These are phyloP conservation scores for Megaceryle torquata DNA, from an alignment of 2,113 vertebrate genomes.

Conservation along the genomic window DNA sequence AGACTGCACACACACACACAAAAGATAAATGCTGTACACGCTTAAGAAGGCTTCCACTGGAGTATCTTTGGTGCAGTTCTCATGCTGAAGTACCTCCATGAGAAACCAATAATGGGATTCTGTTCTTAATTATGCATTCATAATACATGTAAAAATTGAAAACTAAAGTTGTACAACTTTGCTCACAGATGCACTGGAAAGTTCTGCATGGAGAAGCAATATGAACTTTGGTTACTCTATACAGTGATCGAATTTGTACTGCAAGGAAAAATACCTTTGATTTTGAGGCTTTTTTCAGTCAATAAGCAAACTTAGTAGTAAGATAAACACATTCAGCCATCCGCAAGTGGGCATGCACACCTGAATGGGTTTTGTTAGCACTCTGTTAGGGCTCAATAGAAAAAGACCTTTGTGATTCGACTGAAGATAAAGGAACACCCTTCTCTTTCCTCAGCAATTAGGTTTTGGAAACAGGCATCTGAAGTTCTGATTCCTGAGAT, in stretches of 20 bases:
- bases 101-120: background rate
- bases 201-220: background rate
- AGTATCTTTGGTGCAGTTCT: background rate
- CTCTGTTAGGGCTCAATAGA: background rate
- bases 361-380: background rate
- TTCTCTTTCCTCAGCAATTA: background rate
- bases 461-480: background rate
- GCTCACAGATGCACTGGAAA: background rate
- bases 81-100: background rate
- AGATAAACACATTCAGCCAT: background rate
- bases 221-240: background rate
- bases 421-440: background rate
- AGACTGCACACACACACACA: background rate
- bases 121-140: background rate
- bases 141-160: background rate
- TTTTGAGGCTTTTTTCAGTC: background rate
- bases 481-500: background rate
- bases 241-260: rapidly evolving
- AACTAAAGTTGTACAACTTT: background rate
- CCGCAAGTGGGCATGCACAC: background rate
- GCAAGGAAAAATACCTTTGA: background rate
- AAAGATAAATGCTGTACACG: background rate
- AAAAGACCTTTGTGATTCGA: background rate
- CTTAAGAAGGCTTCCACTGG: background rate
- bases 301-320: background rate